A percentile compares a stretch with the other conserved stretches of the same genome.
Conservation (phyloP, 1,140 invertebrate genomes). For the Dreissena rostriformis region DNA sequence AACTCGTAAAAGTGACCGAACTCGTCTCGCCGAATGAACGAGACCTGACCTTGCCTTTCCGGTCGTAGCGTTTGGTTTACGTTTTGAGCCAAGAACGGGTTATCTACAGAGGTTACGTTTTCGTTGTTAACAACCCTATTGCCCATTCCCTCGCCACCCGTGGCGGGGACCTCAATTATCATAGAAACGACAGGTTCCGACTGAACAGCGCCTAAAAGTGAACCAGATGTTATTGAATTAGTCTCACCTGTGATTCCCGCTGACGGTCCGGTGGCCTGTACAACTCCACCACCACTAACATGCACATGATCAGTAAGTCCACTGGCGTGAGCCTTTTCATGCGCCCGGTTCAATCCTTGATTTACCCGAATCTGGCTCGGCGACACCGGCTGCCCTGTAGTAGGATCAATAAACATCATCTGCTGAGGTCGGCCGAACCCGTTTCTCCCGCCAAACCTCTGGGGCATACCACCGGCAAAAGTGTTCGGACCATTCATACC, state of each 20-base stretch:
- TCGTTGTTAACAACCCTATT: too few species aligned
- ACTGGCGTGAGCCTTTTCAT: neutral
- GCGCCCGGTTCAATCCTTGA: too few species aligned
- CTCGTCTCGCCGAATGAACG: constrained; percentile 20
- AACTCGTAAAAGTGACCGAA: constrained; percentile 38
- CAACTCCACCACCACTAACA: constrained; percentile 3
- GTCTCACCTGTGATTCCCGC: constrained; percentile 36
- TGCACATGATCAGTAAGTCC: constrained; percentile 4
- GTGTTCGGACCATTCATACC: neutral
- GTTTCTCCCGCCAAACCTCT: neutral
- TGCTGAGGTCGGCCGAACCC: neutral
- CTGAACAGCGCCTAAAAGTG: too few species aligned
- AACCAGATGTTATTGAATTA: too few species aligned
- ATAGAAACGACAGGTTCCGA: too few species aligned
- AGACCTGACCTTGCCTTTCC: constrained; percentile 8
- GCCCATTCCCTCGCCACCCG: too few species aligned
- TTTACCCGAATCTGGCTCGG: neutral
- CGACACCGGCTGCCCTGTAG: constrained; percentile 5
- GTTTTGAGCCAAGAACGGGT: too few species aligned
- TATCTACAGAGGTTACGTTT: too few species aligned
- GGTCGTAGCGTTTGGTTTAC: too few species aligned
- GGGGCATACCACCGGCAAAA: too few species aligned
- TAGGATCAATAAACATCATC: neutral
- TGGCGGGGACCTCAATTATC: too few species aligned
- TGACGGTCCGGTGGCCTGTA: neutral